Evolutionary conservation across 2,888 invertebrate species (phyloP), one percentile per base, ranked within the genome.

Genomic region (Diarsia dahlii): DNA sequence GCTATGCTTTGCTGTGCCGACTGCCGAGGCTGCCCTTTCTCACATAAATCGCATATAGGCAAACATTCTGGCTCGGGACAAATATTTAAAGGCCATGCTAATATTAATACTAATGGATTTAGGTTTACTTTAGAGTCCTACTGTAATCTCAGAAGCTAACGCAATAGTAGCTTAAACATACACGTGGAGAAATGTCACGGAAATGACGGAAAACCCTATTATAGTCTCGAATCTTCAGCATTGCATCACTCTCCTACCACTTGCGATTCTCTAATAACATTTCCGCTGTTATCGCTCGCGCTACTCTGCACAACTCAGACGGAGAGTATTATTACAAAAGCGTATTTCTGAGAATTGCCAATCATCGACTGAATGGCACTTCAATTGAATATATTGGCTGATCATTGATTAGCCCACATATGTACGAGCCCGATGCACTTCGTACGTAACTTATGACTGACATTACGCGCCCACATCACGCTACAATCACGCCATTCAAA

Each of bases 331-430:
- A 81, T 86, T 83, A 71, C 80, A 73, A 80, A 83, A 75, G 69
- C 67, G 45, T 74, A 76, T 81, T 82, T 82, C 81, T 34, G 50
- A 80, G 86, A 84, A 87, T 86, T 76, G 56, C 76, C 83, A 72
- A 79, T 80, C 82, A 81, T 76, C 76, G 68, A 70, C 70, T 74
- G 68, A 81, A 86, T 78, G 76, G 77, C 74, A 84, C 83, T 86
- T 84, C 88, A 86, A 88, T 87, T 86, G 87, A 84, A 77, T 81
- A 60, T 83, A 86, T 81, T 88, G 87, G 78, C 80, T 84, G 87
- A 80, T 87, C 85, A 80, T 80, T 87, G 81, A 84, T 88, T 86
- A 88, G 83, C 81, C 85, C 73, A 87, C 86, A 86, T 88, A 18
- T 60, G 58, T 18, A 78, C 79, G 80, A 86, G 79, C 79, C 78